Base-by-base conservation (phyloP, 2,888 invertebrate species). In the Spicauda simplicius region DNA sequence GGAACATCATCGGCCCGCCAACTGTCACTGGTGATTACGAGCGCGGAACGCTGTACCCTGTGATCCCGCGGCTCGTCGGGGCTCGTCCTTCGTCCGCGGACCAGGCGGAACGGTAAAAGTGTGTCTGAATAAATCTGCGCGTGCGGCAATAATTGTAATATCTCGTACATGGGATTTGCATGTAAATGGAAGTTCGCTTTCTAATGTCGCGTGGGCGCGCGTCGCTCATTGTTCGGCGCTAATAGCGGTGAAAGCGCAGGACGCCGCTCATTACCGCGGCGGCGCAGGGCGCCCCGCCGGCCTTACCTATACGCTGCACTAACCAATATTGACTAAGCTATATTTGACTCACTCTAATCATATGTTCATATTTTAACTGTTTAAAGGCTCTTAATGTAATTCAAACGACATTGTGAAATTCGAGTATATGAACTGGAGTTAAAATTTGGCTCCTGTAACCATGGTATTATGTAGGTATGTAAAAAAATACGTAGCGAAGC, bases 161-260 rank as follows among this genome's bases (percentile, higher is more conserved):
- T 53, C 52, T 57, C 53, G 64, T 67, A 60, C 60, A 67, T 67
- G 66, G 81, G 83, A 84, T 89, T 86, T 82, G 84, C 86, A 85
- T 89, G 77, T 85, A 81, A 84, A 83, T 83, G 83, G 81, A 83
- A 85, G 82, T 82, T 80, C 80, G 81, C 90, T 91, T 90, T 90
- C 90, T 90, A 91, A 85, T 83, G 83, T 74, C 73, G 71, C 72
- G 71, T 66, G 73, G 69, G 74, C 73, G 72, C 71, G 74, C 70
- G 70, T 71, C 68, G 73, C 74, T 77, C 80, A 76, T 79, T 77
- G 82, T 79, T 79, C 74, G 52, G 73, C 75, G 71, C 65, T 62
- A 71, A 69, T 72, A 73, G 80, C 80, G 77, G 79, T 83, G 89
- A 89, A 88, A 90, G 90, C 82, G 81, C 81, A 74, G 81, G 81